Base-by-base conservation (phyloP, 2,113 vertebrate genomes). In the Pomatostomus ruficeps region DNA sequence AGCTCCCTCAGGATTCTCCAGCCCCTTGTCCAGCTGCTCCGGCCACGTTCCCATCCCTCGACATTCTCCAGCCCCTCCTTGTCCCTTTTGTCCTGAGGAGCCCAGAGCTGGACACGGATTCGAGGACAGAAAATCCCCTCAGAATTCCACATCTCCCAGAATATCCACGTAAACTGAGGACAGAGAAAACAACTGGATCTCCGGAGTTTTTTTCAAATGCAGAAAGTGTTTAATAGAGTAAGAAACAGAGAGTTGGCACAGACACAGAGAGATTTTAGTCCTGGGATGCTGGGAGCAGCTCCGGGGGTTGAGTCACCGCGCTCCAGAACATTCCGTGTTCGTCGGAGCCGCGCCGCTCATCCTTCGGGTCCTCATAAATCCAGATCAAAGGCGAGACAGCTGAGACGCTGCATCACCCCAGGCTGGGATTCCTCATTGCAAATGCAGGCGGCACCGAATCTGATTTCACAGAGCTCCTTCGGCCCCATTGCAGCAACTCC, bases 311-410 rank as follows among this genome's bases (percentile, higher is more conserved):
- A 92, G 51, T 96, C 96, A 96, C 6, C 2, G 46, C 65, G 1
- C 76, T 46, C 25, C 11, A 42, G 80, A 81, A 84, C 84, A 66
- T 71, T 93, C 77, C 77, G 71, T 38, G n/a, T 45, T 62, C n/a
- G 63, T 29, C 76, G 91, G 78, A 95, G 71, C 36, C 14, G 1
- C 12, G 31, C 13, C 84, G 45, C 73, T 96, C 23, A 10, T 31
- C 70, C 80, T 70, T 36, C 11, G 22, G 73, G 46, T 35, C 14
- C 65, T 87, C 14, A 46, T 84, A 94, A 96, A 91, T 51, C 43
- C 84, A 74, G 89, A 95, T 95, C 91, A 96, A 96, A 94, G 93
- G 43, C 25, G 35, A 91, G 59, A 38, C 59, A 62, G 73, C 20
- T 0, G 7, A 7, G 62, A 58, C 18, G 58, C 63, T 86, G 55